Percentiles rank a stretch among this genome's conserved stretches.
These are phyloP conservation scores for Orientallactaga sibirica DNA, from an alignment of 2,797 vertebrate species.

Conservation along the genomic window DNA sequence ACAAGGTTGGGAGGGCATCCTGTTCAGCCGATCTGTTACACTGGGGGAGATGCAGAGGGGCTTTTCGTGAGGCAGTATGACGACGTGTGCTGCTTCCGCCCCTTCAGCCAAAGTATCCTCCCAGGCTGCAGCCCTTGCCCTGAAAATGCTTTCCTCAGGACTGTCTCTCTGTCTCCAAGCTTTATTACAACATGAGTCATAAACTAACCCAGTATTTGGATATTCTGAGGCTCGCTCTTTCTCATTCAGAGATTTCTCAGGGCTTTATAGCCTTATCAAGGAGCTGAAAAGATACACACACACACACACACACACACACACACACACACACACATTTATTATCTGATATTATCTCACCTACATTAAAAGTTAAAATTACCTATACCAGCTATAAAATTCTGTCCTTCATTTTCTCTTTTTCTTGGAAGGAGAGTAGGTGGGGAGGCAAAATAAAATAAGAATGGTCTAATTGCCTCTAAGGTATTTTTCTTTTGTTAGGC, in stretches of 20 bases:
- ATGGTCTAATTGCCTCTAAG: conserved; percentile 74
- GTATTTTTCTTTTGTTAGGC: conserved; percentile 71
- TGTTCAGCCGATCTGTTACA: background rate
- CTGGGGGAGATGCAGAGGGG: background rate
- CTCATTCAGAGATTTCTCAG: conserved; percentile 11
- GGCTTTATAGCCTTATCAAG: background rate
- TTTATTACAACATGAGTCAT: background rate
- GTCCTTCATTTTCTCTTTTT: conserved; percentile 65
- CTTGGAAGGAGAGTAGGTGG: background rate
- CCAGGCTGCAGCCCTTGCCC: background rate
- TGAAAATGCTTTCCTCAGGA: background rate
- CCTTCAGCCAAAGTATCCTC: background rate
- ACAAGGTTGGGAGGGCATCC: background rate
- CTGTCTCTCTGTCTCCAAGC: background rate
- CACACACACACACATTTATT: conserved; percentile 24
- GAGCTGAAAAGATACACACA: background rate
- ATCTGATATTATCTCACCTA: conserved; percentile 42
- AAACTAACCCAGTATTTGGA: conserved; percentile 43
- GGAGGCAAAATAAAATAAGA: background rate
- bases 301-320: background rate
- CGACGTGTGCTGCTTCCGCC: background rate
- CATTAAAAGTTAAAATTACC: conserved; percentile 17
- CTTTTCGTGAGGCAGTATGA: background rate
- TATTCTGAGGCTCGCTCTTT: conserved; percentile 29
- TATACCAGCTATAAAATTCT: conserved; percentile 44